These are phyloP conservation scores for Panagrolaimus sp. DNA, from an alignment of 1,140 invertebrate species.

Conservation along the genomic window DNA sequence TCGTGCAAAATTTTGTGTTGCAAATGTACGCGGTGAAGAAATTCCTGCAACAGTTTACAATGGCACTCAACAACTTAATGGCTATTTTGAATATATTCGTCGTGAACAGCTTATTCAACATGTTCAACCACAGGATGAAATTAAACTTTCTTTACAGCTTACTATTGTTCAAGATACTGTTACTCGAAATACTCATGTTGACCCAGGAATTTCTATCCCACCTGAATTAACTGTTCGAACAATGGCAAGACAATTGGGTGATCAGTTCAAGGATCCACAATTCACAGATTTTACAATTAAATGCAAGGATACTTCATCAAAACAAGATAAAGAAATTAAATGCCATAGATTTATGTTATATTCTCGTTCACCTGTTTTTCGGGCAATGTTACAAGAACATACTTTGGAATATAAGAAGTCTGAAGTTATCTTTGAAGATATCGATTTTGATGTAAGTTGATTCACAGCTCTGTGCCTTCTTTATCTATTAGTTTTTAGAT, in stretches of 20 bases:
- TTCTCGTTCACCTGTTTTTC: conserved; percentile 58
- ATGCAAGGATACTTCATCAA: conserved; percentile 23
- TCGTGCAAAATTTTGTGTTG: conserved; percentile 50
- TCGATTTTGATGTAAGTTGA: conserved; percentile 51
- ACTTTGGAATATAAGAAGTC: conserved; percentile 43
- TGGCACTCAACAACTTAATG: conserved; percentile 55
- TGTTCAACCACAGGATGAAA: conserved; percentile 43
- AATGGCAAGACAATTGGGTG: conserved; percentile 35
- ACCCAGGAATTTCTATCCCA: conserved; percentile 8
- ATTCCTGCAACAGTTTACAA: conserved; percentile 55
- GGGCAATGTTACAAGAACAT: conserved; percentile 55
- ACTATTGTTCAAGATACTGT: conserved; percentile 54
- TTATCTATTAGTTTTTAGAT: conserved; percentile 28
- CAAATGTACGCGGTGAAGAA: conserved; percentile 48
- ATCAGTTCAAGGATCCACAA: conserved; percentile 31
- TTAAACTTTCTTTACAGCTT: conserved; percentile 42
- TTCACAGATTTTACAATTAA: conserved; percentile 55
- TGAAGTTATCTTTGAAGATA: conserved; percentile 45
- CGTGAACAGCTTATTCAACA: conserved; percentile 50
- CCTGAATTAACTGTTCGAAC: conserved; percentile 1
- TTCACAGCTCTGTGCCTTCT: conserved; percentile 10
- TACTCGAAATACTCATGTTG: conserved; percentile 34
- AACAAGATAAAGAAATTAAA: conserved; percentile 37
- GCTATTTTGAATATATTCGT: conserved; percentile 57
- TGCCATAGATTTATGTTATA: conserved; percentile 57